These are phyloP conservation scores for Coptotermes formosanus DNA, from an alignment of 1,140 invertebrate genomes.

Conservation along the genomic window DNA sequence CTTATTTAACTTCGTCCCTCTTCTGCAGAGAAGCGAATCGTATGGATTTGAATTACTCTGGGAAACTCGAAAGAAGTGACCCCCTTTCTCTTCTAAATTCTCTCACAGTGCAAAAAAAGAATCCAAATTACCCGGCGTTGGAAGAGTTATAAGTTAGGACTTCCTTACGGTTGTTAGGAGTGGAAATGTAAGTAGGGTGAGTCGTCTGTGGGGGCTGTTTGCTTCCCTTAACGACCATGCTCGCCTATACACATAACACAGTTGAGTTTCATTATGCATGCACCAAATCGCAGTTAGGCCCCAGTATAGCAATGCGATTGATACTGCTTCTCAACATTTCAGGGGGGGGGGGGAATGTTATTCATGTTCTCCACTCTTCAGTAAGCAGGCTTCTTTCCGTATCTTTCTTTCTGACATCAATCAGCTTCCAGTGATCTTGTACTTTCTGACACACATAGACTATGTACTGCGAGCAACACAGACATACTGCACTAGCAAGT, in stretches of 20 bases:
- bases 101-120: neutral
- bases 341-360: neutral
- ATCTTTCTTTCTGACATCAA: neutral
- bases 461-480: no score
- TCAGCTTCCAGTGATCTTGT: neutral
- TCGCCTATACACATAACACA: neutral
- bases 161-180: neutral
- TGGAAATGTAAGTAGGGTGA: neutral
- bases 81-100: neutral
- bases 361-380: neutral
- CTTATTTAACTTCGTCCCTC: neutral
- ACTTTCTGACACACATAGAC: neutral
- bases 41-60: neutral
- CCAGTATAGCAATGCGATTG: neutral
- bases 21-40: neutral
- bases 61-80: neutral
- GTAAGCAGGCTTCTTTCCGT: neutral
- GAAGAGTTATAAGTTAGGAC: neutral
- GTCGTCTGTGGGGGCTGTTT: neutral
- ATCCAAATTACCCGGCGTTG: neutral
- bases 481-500: no score
- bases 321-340: no score
- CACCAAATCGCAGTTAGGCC: neutral
- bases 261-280: conserved; percentile 7
- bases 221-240: neutral